Base-by-base conservation (phyloP, 1,140 invertebrate genomes). In the Scaptomyza graminum region DNA sequence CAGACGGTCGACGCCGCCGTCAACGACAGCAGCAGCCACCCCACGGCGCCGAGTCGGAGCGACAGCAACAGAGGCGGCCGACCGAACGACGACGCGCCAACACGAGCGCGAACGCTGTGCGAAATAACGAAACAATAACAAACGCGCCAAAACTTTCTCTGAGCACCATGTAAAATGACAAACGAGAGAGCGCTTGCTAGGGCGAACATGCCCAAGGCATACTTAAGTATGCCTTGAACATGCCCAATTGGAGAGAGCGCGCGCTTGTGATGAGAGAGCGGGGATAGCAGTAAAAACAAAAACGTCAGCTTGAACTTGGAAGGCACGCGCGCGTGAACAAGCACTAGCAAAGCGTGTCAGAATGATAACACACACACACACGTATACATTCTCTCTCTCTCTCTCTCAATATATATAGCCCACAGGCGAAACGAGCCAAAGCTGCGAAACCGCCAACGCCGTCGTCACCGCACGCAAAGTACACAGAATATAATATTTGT, bases 71-170 rank as follows among this genome's bases (percentile, higher is more conserved):
- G 60, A 62, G 55, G 80, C 57, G n/a, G n/a, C n/a, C n/a, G n/a
- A n/a, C n/a, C n/a, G n/a, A n/a, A n/a, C n/a, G n/a, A n/a, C 63
- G 72, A 85, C 52, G 52, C 82, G 74, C 76, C 57, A 84, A 77
- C n/a, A n/a, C n/a, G n/a, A n/a, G n/a, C n/a, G n/a, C 76, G 79
- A 83, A 83, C 62, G 70, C 57, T 73, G 44, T 55, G 72, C 83
- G 79, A 76, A 87, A 88, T 87, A 87, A 83, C 83, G 84, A 87
- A 87, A 87, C 83, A 87, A 87, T 87, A 87, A 87, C 83, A 87
- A 87, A 87, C 83, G 74, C 78, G 84, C 83, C 83, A 74, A 87
- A 87, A 87, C 83, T 87, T 87, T 87, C 83, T 87, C 84, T 82
- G 79, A 79, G 80, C 57, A n/a, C n/a, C n/a, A 72, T 57, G 50